Percentiles rank a stretch among this genome's conserved stretches.
These are phyloP conservation scores for Latheticus oryzae DNA, from an alignment of 2,888 invertebrate genomes.

Conservation along the genomic window DNA sequence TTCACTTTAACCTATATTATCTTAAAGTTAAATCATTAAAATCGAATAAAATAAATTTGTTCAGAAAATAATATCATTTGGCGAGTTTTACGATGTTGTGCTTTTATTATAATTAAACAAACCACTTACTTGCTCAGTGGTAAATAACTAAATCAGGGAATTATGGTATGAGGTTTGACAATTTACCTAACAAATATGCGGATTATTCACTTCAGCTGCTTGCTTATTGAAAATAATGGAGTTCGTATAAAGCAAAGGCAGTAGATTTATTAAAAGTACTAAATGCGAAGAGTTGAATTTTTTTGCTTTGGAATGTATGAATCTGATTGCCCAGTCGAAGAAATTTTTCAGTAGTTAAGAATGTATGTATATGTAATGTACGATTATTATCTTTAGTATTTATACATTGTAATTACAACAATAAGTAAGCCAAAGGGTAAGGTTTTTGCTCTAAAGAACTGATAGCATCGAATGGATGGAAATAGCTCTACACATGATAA, in stretches of 20 bases:
- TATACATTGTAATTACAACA: conserved; percentile 39
- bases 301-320: conserved; percentile 15
- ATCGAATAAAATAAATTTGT: conserved; percentile 1
- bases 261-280: background rate
- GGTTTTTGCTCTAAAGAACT: conserved; percentile 25
- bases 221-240: conserved; percentile 4
- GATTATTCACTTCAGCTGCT: background rate
- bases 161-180: conserved; percentile 9
- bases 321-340: conserved; percentile 15
- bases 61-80: background rate
- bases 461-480: conserved; percentile 20
- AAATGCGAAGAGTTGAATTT: conserved; percentile 2
- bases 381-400: conserved; percentile 38
- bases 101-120: conserved; percentile 19
- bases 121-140: conserved; percentile 17
- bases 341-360: conserved; percentile 30
- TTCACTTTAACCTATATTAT: background rate
- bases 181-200: conserved; percentile 8
- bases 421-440: conserved; percentile 32
- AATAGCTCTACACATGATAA: conserved; percentile 20
- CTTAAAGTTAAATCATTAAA: conserved; percentile 6
- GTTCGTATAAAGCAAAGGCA: conserved; percentile 5
- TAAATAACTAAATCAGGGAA: conserved; percentile 16
- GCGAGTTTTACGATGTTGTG: background rate
- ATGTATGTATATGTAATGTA: conserved; percentile 31